Evolutionary conservation across 2,113 vertebrate genomes (phyloP), one percentile per base, ranked within the genome.

Genomic region (Cavia aperea): DNA sequence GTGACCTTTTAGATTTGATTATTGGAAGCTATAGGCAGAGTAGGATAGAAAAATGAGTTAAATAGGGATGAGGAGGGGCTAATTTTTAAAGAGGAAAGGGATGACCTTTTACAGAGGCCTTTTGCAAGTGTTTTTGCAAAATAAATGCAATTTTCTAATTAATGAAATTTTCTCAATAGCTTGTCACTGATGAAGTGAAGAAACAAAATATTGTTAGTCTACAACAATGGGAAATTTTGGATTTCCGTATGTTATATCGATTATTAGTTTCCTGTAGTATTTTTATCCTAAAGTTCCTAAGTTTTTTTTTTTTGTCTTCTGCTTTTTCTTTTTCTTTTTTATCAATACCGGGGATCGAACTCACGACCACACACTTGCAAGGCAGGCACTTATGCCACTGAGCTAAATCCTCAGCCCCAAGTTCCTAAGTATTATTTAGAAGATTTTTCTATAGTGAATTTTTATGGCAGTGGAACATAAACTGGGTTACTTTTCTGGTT

Each of bases 41-140:
- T 39, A 73, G 91, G 68, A 68, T 60, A 77, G 51, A 46, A 78
- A 49, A 77, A 24, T 29, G 43, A 91, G 13, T 54, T 88, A 14
- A 85, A 72, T 1, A 14, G 62, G 63, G 8, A 66, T 49, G 8
- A 23, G 24, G 26, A 12, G 89, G 68, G 66, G 36, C 36, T 72
- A 2, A 14, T 56, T 70, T 92, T 65, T 51, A 82, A 86, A 65
- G 31, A 60, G 13, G 39, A 77, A 62, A 70, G 81, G 31, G 9
- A 26, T 14, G 1, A 29, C 46, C 33, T 49, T 21, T 23, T 56
- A 5, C 26, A 84, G 36, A n/a, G 81, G 31, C 19, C 77, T 33
- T 81, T 70, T 93, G 68, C 49, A 94, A 16, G 63, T 89, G 16
- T 83, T 87, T 77, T 60, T 63, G 46, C 14, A 68, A 90, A 94